Base-by-base conservation (phyloP, 2,888 invertebrate genomes). In the Drosophila parthenogenetica region DNA sequence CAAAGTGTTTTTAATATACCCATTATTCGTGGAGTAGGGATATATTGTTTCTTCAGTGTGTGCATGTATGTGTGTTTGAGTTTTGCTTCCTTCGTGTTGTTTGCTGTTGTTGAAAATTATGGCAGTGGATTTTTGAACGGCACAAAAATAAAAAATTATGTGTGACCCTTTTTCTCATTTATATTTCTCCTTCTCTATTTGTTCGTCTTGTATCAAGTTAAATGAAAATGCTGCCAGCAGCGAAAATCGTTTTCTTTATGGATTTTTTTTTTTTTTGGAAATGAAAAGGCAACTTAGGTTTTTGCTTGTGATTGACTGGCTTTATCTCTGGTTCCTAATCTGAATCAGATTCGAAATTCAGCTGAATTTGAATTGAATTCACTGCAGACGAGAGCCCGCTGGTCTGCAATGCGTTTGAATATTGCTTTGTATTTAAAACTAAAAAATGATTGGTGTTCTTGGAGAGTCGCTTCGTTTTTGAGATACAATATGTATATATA, bases 101-200 rank as follows among this genome's bases (percentile, higher is more conserved):
- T 80, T 69, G 68, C 57, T 71, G 43, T 40, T 64, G 45, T 59
- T 61, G 60, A 60, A 50, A 50, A 64, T 59, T 70, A 58, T 86
- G 83, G 83, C 83, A 83, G 83, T 83, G 83, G 83, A 87, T 70
- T 81, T 74, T 55, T 67, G 70, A 82, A 77, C 58, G 87, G 68
- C 81, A 75, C 62, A 79, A 49, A 77, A 84, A 76, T 75, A 55
- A 58, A 71, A 86, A 78, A 73, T 69, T 16, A 22, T 67, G 68
- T 76, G 73, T 75, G 63, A 73, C 51, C 58, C 37, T 29, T 54
- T 25, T 8, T 29, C 29, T 29, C 29, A 5, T 8, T 29, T 8
- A 29, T 8, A 8, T 8, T 8, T 29, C 29, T 29, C 29, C 29
- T 25, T 25, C 25, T 14, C 42, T 53, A 42, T 59, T 64, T 60